phyloP scores from a whole-genome alignment of 2,797 vertebrate species.

The Heteromormyrus szaboi region DNA sequence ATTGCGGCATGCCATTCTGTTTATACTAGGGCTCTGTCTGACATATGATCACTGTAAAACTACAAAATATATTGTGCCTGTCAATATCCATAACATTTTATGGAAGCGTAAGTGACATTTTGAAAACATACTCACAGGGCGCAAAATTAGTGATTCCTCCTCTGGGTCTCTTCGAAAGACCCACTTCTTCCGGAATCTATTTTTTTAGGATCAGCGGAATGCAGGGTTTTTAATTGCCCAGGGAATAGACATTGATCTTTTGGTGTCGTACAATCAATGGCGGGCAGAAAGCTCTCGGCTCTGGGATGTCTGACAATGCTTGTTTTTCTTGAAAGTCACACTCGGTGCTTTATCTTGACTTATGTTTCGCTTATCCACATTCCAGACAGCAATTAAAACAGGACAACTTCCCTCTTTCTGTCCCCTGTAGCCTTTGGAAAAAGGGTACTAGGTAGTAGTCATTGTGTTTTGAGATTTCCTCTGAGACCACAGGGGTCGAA shows the following conservation, averaged over 20 bases:
- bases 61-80: neutral
- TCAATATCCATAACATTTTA: neutral
- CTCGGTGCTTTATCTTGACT: slow-evolving; percentile 27
- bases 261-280: slow-evolving; percentile 30
- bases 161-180: neutral
- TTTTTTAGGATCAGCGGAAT: neutral
- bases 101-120: neutral
- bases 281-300: slow-evolving; percentile 27
- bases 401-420: neutral
- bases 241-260: slow-evolving; percentile 10
- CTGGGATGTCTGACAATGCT: slow-evolving; percentile 31
- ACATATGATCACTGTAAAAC: neutral
- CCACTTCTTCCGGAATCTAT: neutral
- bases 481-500: neutral
- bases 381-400: slow-evolving; percentile 31
- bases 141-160: neutral
- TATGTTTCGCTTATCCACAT: slow-evolving; percentile 38
- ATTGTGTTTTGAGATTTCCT: neutral
- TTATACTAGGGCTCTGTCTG: neutral
- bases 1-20: neutral
- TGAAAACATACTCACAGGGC: neutral
- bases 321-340: slow-evolving; percentile 32
- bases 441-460: neutral
- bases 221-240: neutral
- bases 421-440: slow-evolving; percentile 15